A percentile compares a stretch with the other conserved stretches of the same genome.
These are phyloP conservation scores for Leucopsar rothschildi DNA, from an alignment of 2,113 vertebrate genomes.

Conservation along the genomic window DNA sequence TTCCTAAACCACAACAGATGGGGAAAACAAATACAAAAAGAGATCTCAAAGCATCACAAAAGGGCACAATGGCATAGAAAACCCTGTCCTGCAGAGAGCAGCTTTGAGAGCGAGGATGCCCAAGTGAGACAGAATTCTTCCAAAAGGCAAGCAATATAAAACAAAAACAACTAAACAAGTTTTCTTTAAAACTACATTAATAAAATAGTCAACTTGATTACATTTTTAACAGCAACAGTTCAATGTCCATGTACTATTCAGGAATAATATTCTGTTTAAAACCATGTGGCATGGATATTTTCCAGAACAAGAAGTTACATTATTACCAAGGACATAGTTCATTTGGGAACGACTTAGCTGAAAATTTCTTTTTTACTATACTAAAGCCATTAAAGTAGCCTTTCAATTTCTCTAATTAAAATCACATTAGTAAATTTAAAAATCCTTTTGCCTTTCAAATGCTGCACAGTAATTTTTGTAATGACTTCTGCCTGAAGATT, in stretches of 20 bases:
- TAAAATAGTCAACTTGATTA: neutral
- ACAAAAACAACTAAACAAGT: neutral
- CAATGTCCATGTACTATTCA: neutral
- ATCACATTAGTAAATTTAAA: neutral
- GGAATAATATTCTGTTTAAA: neutral
- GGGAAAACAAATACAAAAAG: neutral
- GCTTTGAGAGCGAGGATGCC: neutral
- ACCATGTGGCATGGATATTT: neutral
- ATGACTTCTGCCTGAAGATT: neutral
- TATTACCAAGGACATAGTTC: neutral
- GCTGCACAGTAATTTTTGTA: neutral
- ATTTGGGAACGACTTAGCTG: neutral
- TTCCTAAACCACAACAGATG: neutral
- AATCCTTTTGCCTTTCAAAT: neutral
- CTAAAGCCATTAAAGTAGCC: neutral
- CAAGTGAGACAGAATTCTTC: neutral
- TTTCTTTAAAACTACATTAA: neutral
- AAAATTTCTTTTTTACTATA: neutral
- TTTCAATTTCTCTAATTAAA: constrained; percentile 20
- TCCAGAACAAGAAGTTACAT: neutral
- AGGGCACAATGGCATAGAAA: neutral
- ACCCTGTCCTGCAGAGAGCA: neutral
- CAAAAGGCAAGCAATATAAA: neutral
- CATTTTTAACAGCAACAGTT: neutral
- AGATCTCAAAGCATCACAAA: neutral